Conservation (phyloP, 2,797 vertebrate species). For the Pangasius sanitwongsei region DNA sequence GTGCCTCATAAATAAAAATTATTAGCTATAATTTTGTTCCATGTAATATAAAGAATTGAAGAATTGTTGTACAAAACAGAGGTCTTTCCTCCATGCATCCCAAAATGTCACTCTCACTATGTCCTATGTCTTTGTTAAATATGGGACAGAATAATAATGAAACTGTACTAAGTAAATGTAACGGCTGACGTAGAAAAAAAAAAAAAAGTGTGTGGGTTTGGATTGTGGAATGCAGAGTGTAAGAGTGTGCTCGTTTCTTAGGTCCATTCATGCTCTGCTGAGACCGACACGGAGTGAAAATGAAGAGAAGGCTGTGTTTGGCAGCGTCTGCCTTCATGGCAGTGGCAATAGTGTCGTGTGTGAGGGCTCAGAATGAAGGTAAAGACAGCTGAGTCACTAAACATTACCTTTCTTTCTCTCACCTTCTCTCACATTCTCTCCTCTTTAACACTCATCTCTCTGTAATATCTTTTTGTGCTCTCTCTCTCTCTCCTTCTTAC, state of each 20-base stretch:
- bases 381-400: conserved; percentile 35
- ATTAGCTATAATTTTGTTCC: not conserved
- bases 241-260: conserved; percentile 62
- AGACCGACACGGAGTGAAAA: conserved; percentile 72
- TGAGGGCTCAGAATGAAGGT: conserved; percentile 88
- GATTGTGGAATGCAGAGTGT: not conserved
- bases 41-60: not conserved
- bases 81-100: not conserved
- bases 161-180: not conserved
- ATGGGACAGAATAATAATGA: not conserved
- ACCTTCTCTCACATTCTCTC: not conserved
- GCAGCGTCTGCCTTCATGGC: conserved; percentile 78
- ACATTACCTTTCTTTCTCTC: conserved; percentile 36
- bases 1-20: not conserved
- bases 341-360: conserved; percentile 78
- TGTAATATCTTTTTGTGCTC: not conserved
- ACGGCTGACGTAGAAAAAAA: not conserved
- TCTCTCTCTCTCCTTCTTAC: not conserved
- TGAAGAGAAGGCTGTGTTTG: conserved; percentile 83
- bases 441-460: not conserved
- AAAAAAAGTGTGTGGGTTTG: not conserved
- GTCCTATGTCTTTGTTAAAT: not conserved
- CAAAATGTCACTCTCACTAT: not conserved
- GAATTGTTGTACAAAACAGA: not conserved
- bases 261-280: conserved; percentile 88